These are phyloP conservation scores for Eucriotettix oculatus DNA, from an alignment of 2,888 invertebrate species.

Conservation along the genomic window DNA sequence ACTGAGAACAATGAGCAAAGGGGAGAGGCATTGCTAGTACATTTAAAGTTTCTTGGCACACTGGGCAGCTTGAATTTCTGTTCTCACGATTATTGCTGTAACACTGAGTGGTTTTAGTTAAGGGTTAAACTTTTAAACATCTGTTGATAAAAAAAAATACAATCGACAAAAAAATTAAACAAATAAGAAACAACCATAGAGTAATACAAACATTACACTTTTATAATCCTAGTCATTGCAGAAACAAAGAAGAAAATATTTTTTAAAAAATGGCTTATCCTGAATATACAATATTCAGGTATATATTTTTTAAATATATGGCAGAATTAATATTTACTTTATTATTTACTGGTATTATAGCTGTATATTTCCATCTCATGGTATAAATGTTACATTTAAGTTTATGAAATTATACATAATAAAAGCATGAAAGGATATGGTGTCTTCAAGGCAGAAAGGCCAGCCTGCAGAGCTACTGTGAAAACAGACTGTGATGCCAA, in stretches of 20 bases:
- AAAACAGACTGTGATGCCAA: slow-evolving; percentile 81
- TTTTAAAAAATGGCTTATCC: too few species aligned
- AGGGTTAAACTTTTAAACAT: slow-evolving; percentile 16
- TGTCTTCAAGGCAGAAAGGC: slow-evolving; percentile 88
- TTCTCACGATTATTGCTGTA: slow-evolving; percentile 43
- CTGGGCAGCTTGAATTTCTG: slow-evolving; percentile 76
- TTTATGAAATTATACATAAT: not conserved
- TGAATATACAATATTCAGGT: too few species aligned
- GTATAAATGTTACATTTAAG: not conserved
- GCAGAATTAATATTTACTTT: not conserved
- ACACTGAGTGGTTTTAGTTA: slow-evolving; percentile 41
- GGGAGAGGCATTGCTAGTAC: slow-evolving; percentile 74
- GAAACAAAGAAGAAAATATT: too few species aligned
- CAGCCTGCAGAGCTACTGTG: slow-evolving; percentile 81
- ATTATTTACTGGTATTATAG: not conserved
- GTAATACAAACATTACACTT: too few species aligned
- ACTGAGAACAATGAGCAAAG: slow-evolving; percentile 91
- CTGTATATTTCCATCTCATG: not conserved
- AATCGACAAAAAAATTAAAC: too few species aligned
- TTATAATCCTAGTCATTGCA: too few species aligned
- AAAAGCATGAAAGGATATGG: slow-evolving; percentile 46
- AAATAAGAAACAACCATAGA: too few species aligned
- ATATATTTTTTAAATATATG: too few species aligned
- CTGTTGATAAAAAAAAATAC: not conserved
- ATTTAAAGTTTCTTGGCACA: slow-evolving; percentile 77